Conservation (phyloP, 2,888 invertebrate species). For the Lypha dubia region DNA sequence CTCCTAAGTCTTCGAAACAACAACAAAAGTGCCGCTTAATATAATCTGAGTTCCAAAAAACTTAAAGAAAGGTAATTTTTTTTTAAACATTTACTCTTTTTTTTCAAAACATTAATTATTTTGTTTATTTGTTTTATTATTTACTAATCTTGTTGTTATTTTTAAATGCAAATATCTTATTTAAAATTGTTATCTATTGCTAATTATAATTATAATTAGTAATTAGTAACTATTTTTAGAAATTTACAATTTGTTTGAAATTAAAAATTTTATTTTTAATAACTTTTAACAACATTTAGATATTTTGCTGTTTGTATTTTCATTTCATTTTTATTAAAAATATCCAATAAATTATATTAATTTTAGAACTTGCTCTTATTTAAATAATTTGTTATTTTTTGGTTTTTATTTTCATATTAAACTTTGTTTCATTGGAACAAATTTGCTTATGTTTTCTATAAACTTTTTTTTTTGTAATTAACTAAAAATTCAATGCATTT, state of each 20-base stretch:
- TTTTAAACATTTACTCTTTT: too few species aligned
- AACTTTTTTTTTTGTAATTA: neutral
- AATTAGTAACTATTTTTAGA: neutral
- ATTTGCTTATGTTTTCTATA: neutral
- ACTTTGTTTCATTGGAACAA: slow-evolving; percentile 46
- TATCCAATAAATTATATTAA: slow-evolving; percentile 24
- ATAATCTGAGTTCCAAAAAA: too few species aligned
- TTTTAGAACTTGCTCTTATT: neutral
- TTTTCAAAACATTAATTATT: too few species aligned
- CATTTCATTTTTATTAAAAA: slow-evolving; percentile 17
- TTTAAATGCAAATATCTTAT: neutral
- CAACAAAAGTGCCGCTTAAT: too few species aligned
- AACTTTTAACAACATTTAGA: slow-evolving; percentile 5
- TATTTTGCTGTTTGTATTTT: neutral
- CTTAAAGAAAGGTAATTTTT: too few species aligned
- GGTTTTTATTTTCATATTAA: neutral
- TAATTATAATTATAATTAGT: neutral
- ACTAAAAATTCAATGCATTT: slow-evolving; percentile 3
- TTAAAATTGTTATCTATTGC: neutral
- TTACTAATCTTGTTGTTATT: neutral
- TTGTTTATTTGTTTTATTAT: neutral
- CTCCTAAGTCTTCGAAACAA: too few species aligned
- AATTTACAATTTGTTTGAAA: slow-evolving; percentile 25
- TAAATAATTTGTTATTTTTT: neutral
- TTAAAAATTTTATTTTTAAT: slow-evolving; percentile 35